Evolutionary conservation across 1,140 invertebrate species (phyloP).

Genomic region (Zaprionus capensis): DNA sequence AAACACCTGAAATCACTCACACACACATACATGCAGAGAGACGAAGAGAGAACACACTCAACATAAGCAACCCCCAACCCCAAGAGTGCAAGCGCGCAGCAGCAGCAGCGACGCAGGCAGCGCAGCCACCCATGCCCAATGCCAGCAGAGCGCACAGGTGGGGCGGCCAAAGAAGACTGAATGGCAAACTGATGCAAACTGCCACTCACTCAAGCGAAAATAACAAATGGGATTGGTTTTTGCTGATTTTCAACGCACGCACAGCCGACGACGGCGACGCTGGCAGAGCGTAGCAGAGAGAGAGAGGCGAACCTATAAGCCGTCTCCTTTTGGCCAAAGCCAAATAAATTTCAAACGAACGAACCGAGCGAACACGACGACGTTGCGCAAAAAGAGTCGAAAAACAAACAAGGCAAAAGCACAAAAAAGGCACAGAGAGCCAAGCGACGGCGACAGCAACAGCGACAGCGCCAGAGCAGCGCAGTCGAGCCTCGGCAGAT

Average conservation of each 20-base stretch:
- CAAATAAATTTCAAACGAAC: constrained; percentile 84
- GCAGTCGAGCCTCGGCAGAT: constrained; percentile 37
- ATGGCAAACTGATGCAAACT: constrained; percentile 83
- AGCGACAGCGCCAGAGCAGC: constrained; percentile 19
- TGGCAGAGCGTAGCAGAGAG: constrained; percentile 28
- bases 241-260: constrained; percentile 83
- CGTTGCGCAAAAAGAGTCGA: constrained; percentile 74
- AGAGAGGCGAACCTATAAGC: constrained; percentile 77
- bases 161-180: constrained; percentile 63
- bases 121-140: constrained; percentile 45
- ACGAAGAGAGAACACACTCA: constrained; percentile 29
- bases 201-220: constrained; percentile 84
- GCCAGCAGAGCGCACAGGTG: constrained; percentile 49
- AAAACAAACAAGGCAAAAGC: constrained; percentile 53
- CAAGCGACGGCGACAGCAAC: constrained; percentile 2
- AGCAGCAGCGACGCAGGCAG: not conserved
- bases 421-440: constrained; percentile 4
- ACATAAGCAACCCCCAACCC: constrained; percentile 24
- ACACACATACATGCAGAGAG: constrained; percentile 12
- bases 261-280: constrained; percentile 38
- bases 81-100: not conserved
- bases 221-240: constrained; percentile 85
- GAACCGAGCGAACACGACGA: constrained; percentile 48
- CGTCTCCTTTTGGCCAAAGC: constrained; percentile 84
- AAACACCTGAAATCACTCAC: constrained; percentile 60